Base-by-base conservation (phyloP, 2,797 vertebrate genomes). In the Ficedula albicollis region DNA sequence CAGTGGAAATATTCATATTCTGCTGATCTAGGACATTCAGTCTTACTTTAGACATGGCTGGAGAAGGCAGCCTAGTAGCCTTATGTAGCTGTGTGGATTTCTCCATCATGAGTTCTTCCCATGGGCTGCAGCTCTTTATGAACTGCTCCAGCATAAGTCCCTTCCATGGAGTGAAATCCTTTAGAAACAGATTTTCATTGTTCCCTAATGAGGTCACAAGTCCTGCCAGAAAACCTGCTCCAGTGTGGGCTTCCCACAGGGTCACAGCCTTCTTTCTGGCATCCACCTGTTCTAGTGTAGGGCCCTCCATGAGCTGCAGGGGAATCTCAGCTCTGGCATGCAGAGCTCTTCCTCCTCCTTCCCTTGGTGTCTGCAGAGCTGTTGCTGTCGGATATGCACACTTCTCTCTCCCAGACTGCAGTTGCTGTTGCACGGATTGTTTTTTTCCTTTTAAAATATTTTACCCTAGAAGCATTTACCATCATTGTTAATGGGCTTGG, bases 401-500 rank as follows among this genome's bases (percentile, higher is more conserved):
- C 20, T 73, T 59, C 25, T 66, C 20, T 26, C 44, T 58, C 44
- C 30, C 0, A 0, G 32, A 13, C 43, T 49, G 10, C 18, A 83
- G 17, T 51, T 56, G 20, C 70, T 68, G 16, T 43, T 75, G 27
- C 36, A 43, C 27, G 19, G 38, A 13, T 20, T 11, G 46, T 59
- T 59, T 59, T 36, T 54, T 39, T 26, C 6, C 27, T 43, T 58
- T 58, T 7, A 14, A 60, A 26, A 11, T 32, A 16, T 20, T 16
- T 66, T 43, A 18, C n/a, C 43, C 49, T n/a, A 26, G 70, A 76
- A 56, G 23, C 16, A 18, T 11, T 58, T 44, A 10, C 9, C 13
- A 25, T 23, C 23, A 11, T 30, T 29, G 30, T 34, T 44, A 41
- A 21, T 56, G n/a, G 56, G 6, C 38, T 70, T 0, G 0, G 16